A percentile compares a stretch with the other conserved stretches of the same genome.
phyloP scores from a whole-genome alignment of 2,888 invertebrate genomes.

The Leucoma salicis region DNA sequence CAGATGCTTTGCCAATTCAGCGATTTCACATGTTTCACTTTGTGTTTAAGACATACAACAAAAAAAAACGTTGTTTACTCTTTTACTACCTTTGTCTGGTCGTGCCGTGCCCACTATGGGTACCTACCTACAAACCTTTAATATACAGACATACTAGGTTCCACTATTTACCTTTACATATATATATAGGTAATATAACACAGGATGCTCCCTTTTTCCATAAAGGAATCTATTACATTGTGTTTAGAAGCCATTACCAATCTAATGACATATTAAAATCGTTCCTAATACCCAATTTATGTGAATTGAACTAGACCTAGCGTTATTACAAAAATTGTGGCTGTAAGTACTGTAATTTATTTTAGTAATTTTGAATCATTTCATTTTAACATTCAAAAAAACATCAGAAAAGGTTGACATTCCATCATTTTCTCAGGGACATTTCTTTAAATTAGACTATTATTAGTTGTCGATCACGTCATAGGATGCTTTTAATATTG shows the following conservation, averaged over 20 bases:
- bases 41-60: no score
- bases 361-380: constrained; percentile 55
- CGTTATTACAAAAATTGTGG: constrained; percentile 49
- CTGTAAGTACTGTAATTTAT: constrained; percentile 57
- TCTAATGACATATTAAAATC: constrained; percentile 40
- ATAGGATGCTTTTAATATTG: constrained; percentile 82
- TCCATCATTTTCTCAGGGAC: constrained; percentile 80
- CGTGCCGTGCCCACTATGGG: no score
- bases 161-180: no score
- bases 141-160: no score
- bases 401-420: constrained; percentile 69
- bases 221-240: no score
- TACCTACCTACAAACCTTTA: no score
- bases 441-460: constrained; percentile 79
- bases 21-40: no score
- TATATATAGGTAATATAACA: no score
- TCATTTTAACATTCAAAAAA: constrained; percentile 56
- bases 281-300: constrained; percentile 44
- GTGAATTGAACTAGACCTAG: constrained; percentile 41
- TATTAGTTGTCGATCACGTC: constrained; percentile 80
- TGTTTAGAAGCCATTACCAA: constrained; percentile 30
- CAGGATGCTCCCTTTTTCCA: no score
- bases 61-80: no score
- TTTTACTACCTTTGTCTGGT: no score
- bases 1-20: no score